Base-by-base conservation (phyloP, 2,113 vertebrate species). In the Anser brachyrhynchus region DNA sequence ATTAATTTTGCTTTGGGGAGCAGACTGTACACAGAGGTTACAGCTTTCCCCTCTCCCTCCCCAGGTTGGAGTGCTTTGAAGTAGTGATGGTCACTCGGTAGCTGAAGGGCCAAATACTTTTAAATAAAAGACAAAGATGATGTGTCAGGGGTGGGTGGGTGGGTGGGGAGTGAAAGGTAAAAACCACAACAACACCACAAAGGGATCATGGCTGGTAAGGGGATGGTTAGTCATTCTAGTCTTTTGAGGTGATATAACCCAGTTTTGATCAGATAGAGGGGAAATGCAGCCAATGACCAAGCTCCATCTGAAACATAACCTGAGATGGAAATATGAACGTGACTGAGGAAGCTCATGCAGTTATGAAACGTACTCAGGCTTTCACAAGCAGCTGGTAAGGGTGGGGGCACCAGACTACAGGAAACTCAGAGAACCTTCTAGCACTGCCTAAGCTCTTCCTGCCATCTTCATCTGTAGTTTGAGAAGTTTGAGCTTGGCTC, bases 111-210 rank as follows among this genome's bases (percentile, higher is more conserved):
- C 71, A 33, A 86, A 83, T 65, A 6, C 20, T 76, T 73, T 70
- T 15, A 58, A 43, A 37, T 52, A 69, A 81, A 84, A 78, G 57
- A 29, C 1, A 75, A 85, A 82, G 37, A 37, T 26, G 11, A 72
- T 77, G 6, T 25, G 10, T 64, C 59, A 37, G 29, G 52, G 22
- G 61, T 8, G 26, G 5, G 21, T 93, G 18, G 22, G 23, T 25
- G 22, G 51, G 51, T 51, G 70, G 31, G 25, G 4, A 44, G 35
- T 67, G 31, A 67, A 73, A 74, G 55, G n/a, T 52, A 81, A 72
- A 90, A 81, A 3, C 19, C 0, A 0, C 8, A 23, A n/a, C 55
- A 37, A 41, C 9, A 55, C 20, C 33, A 59, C 25, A 26, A 22
- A 26, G 39, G 33, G 37, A 67, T 52, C 49, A 16, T 13, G 14